Conservation (phyloP, 2,888 invertebrate species). For the Yponomeuta plumbellus region DNA sequence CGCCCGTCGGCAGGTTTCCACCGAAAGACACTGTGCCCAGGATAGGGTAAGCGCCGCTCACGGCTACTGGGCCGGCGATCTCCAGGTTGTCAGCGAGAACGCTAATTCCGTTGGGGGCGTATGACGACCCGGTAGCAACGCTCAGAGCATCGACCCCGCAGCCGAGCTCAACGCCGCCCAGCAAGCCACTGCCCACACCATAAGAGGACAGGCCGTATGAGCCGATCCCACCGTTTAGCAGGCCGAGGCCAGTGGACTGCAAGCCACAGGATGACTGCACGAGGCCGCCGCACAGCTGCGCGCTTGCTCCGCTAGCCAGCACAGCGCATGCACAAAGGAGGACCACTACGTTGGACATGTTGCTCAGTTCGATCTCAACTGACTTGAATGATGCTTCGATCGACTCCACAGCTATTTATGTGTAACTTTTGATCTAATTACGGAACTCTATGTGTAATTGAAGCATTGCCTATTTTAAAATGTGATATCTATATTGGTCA, state of each 20-base stretch:
- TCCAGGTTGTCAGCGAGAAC: slow-evolving; percentile 10
- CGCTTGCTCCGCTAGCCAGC: background rate
- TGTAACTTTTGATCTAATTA: no score
- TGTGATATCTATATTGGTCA: no score
- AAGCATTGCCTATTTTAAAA: no score
- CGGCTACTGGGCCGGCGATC: background rate
- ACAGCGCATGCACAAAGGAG: background rate
- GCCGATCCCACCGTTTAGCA: no score
- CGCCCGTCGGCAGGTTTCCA: background rate
- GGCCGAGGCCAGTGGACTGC: background rate
- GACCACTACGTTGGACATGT: background rate
- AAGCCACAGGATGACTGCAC: background rate
- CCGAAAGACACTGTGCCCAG: background rate
- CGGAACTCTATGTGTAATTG: no score
- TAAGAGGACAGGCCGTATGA: background rate
- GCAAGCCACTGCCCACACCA: background rate
- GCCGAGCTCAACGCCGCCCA: background rate
- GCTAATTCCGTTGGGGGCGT: slow-evolving; percentile 1
- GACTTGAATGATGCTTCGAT: no score
- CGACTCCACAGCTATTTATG: no score
- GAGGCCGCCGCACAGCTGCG: background rate
- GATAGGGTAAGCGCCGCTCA: background rate
- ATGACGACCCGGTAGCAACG: background rate
- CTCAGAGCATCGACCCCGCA: background rate
- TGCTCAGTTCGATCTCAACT: background rate